Evolutionary conservation across 1,140 invertebrate genomes (phyloP).

Genomic region (Teleopsis dalmanni): DNA sequence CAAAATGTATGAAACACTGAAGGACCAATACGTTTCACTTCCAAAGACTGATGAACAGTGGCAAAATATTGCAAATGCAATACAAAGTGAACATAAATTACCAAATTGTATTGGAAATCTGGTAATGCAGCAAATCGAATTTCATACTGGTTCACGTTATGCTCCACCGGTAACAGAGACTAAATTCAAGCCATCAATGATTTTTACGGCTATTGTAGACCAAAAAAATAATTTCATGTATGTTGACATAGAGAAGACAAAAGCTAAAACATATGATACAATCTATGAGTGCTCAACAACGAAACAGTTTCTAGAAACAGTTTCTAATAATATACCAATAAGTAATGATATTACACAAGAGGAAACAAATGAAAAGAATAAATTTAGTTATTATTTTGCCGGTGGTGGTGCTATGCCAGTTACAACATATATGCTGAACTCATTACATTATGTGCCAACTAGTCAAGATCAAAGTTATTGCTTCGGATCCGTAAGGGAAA

Average conservation of each 20-base stretch:
- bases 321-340: constrained; percentile 1
- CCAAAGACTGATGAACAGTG: constrained; percentile 44
- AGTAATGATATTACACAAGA: too few relatives aligned
- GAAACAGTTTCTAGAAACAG: constrained; percentile 25
- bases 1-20: constrained; percentile 41
- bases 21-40: constrained; percentile 41
- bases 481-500: too few relatives aligned
- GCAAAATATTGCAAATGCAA: constrained; percentile 29
- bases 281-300: constrained; percentile 39
- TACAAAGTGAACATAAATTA: constrained; percentile 31
- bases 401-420: constrained; percentile 30
- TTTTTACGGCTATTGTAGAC: constrained; percentile 38
- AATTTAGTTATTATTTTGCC: constrained; percentile 26
- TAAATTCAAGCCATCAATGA: constrained; percentile 21
- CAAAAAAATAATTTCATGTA: constrained; percentile 38
- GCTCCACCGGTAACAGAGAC: constrained; percentile 1
- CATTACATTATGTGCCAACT: constrained; percentile 19
- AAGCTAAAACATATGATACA: constrained; percentile 29
- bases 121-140: constrained; percentile 36
- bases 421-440: constrained; percentile 30
- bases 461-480: constrained; percentile 8
- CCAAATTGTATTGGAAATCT: constrained; percentile 36
- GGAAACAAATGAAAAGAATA: not conserved
- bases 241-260: constrained; percentile 31
- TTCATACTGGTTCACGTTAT: constrained; percentile 18